Evolutionary conservation across 2,888 invertebrate genomes (phyloP).

Genomic region (Ophion costatus): DNA sequence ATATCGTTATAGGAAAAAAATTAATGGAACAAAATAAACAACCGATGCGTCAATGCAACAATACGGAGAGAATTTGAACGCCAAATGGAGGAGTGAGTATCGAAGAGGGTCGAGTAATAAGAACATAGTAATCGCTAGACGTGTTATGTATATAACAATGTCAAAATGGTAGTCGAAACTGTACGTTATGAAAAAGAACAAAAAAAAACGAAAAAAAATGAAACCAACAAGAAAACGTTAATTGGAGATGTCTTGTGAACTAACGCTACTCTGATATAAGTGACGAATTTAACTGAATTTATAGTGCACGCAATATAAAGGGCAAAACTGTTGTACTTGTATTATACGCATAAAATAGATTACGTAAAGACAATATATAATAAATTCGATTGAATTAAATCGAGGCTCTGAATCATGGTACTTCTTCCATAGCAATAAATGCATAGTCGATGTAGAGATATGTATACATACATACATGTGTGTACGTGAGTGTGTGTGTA

Average conservation of each 20-base stretch:
- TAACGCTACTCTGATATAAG: conserved; percentile 77
- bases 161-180: conserved; percentile 73
- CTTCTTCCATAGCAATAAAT: conserved; percentile 82
- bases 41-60: conserved; percentile 64
- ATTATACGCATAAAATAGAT: conserved; percentile 74
- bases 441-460: conserved; percentile 80
- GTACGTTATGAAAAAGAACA: conserved; percentile 68
- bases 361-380: conserved; percentile 77
- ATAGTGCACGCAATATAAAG: conserved; percentile 68
- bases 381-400: conserved; percentile 79
- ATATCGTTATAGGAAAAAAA: conserved; percentile 32
- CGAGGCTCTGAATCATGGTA: conserved; percentile 78
- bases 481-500: not conserved
- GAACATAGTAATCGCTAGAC: conserved; percentile 80
- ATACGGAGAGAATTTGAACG: conserved; percentile 69
- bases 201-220: conserved; percentile 64
- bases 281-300: conserved; percentile 79
- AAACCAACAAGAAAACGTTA: conserved; percentile 63
- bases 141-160: conserved; percentile 80
- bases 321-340: conserved; percentile 71
- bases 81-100: conserved; percentile 59
- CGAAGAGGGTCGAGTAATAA: conserved; percentile 71
- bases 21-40: conserved; percentile 30
- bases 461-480: conserved; percentile 64
- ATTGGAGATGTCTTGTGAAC: conserved; percentile 77